Conservation (phyloP, 2,797 vertebrate species). For the Varecia variegata region DNA sequence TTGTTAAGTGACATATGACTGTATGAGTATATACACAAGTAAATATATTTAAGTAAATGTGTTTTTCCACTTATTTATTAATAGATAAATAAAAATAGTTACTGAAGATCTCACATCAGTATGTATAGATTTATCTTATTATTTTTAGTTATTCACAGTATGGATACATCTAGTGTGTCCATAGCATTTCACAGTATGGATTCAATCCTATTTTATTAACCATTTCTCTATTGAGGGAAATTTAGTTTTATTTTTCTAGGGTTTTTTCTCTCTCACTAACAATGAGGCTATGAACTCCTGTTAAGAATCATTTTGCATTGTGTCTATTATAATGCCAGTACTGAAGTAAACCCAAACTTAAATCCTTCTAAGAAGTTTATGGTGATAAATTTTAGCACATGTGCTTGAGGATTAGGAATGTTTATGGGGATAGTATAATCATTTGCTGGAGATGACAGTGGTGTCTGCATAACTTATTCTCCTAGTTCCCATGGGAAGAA, state of each 20-base stretch:
- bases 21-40: background rate
- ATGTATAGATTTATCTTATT: slow-evolving; percentile 16
- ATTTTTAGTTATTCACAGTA: background rate
- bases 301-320: slow-evolving; percentile 21
- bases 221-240: background rate
- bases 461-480: background rate
- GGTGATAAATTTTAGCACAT: background rate
- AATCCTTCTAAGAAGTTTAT: background rate
- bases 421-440: background rate
- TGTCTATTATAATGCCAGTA: background rate
- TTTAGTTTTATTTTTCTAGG: background rate
- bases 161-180: background rate
- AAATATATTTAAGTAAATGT: background rate
- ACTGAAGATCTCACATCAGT: background rate
- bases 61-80: background rate
- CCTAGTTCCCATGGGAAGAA: background rate
- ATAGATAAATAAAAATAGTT: background rate
- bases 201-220: slow-evolving; percentile 15
- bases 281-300: background rate
- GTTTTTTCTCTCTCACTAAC: background rate
- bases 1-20: background rate
- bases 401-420: background rate
- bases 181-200: background rate
- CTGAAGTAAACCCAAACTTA: background rate
- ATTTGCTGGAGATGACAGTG: background rate